A percentile compares a stretch with the other conserved stretches of the same genome.
Conservation (phyloP, 2,113 vertebrate genomes). For the Machaerirhynchus nigripectus region DNA sequence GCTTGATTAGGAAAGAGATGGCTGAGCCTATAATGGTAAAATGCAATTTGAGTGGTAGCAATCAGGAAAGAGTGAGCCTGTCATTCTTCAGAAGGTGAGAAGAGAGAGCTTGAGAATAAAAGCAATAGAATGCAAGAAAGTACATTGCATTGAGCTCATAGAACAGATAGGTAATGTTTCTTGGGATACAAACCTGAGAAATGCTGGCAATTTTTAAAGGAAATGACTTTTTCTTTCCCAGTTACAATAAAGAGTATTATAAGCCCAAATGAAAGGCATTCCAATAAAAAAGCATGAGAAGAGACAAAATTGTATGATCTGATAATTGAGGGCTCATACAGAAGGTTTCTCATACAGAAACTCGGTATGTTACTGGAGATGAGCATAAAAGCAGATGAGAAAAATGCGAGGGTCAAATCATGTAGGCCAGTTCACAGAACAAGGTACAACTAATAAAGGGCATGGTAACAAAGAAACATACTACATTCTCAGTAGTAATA, state of each 20-base stretch:
- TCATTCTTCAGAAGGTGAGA: neutral
- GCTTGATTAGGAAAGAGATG: neutral
- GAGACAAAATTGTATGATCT: neutral
- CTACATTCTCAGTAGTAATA: neutral
- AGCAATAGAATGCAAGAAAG: neutral
- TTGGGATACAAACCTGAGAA: neutral
- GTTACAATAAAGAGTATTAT: neutral
- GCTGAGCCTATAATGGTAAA: neutral
- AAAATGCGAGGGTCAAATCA: neutral
- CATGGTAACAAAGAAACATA: neutral
- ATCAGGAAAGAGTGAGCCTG: neutral
- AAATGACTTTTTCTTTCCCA: neutral
- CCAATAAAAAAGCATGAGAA: neutral
- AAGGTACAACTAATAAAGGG: neutral
- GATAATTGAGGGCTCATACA: neutral
- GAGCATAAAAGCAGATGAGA: neutral
- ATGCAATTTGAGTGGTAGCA: neutral
- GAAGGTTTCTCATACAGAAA: neutral
- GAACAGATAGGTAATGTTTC: neutral
- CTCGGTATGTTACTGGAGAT: neutral
- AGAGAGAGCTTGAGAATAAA: neutral
- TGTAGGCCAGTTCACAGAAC: neutral
- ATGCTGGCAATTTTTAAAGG: neutral
- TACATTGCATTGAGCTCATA: neutral
- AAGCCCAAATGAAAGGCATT: neutral